Percentiles rank a stretch among this genome's conserved stretches.
phyloP scores from a whole-genome alignment of 2,113 vertebrate species.

The Varanus komodoensis region DNA sequence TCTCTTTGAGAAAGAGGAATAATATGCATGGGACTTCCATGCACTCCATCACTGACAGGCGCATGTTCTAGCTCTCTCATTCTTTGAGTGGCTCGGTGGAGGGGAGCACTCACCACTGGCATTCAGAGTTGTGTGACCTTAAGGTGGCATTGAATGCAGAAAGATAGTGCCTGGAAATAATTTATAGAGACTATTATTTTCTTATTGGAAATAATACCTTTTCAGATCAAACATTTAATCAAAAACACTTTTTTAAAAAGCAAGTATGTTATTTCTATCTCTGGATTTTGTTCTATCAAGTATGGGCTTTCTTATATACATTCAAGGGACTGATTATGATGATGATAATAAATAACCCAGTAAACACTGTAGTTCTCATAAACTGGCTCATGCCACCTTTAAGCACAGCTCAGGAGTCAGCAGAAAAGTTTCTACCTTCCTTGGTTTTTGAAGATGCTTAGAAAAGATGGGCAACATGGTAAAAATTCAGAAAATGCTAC shows the following conservation, averaged over 20 bases:
- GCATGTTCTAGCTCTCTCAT: background rate
- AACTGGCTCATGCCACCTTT: background rate
- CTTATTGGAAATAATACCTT: background rate
- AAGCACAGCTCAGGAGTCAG: background rate
- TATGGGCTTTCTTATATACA: background rate
- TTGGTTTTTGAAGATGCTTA: background rate
- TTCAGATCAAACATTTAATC: no score
- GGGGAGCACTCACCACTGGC: no score
- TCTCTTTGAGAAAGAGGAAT: background rate
- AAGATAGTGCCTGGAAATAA: background rate
- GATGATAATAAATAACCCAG: background rate
- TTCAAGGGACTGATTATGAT: background rate
- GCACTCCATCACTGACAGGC: background rate
- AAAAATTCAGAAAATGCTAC: background rate
- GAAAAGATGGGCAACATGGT: background rate
- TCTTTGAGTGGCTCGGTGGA: background rate
- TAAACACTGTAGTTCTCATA: rapidly evolving
- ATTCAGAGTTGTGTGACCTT: no score
- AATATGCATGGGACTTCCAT: background rate
- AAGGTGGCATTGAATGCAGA: no score
- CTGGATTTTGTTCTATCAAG: background rate
- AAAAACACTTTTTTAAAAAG: no score
- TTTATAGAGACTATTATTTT: background rate
- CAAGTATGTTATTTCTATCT: background rate
- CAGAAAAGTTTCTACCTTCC: constrained; percentile 11